Evolutionary conservation across 2,113 vertebrate genomes (phyloP).

Genomic region (Hymenochirus boettgeri): DNA sequence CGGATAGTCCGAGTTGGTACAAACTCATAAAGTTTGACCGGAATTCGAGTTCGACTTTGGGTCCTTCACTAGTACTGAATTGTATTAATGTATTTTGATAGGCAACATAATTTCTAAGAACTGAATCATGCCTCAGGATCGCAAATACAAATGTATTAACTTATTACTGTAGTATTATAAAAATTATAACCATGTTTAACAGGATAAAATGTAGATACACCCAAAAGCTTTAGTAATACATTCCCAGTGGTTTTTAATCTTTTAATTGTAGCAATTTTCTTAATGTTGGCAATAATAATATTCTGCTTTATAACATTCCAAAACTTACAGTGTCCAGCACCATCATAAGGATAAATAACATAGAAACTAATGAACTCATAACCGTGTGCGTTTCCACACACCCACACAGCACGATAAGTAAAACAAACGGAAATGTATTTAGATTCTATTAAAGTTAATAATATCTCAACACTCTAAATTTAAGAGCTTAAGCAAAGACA

Average conservation of each 20-base stretch:
- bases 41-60: too few species aligned
- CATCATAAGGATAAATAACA: slow-evolving; percentile 5
- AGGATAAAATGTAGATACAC: not conserved
- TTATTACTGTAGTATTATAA: too few species aligned
- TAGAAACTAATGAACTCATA: slow-evolving; percentile 14
- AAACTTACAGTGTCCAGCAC: not conserved
- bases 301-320: not conserved
- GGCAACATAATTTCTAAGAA: too few species aligned
- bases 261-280: not conserved
- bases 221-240: not conserved
- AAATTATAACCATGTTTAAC: too few species aligned
- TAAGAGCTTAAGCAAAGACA: not conserved
- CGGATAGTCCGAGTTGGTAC: too few species aligned
- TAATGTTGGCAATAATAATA: slow-evolving; percentile 4
- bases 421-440: slow-evolving; percentile 5
- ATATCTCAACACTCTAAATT: slow-evolving; percentile 7
- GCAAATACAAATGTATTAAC: too few species aligned
- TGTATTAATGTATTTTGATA: too few species aligned
- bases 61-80: too few species aligned
- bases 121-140: too few species aligned
- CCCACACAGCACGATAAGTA: not conserved
- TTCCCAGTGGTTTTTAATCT: too few species aligned
- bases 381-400: not conserved
- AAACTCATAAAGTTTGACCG: too few species aligned
- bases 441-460: slow-evolving; percentile 10